Conservation (phyloP, 2,797 vertebrate genomes). For the Amblyraja radiata region DNA sequence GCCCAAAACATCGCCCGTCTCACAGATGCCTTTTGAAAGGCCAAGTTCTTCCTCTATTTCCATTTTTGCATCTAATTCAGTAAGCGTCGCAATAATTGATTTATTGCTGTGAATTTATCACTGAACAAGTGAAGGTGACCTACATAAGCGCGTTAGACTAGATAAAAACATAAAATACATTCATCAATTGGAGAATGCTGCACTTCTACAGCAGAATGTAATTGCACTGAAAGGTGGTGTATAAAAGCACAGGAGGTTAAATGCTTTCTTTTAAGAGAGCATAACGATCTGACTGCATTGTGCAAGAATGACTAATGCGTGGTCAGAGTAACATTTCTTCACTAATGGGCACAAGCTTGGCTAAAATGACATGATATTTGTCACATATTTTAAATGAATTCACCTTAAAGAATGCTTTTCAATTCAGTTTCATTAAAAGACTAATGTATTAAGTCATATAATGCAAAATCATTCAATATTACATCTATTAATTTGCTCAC, state of each 20-base stretch:
- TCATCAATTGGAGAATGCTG: constrained; percentile 22
- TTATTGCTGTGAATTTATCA: neutral
- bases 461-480: constrained; percentile 18
- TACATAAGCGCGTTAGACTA: neutral
- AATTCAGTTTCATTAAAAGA: constrained; percentile 22
- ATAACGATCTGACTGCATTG: constrained; percentile 35
- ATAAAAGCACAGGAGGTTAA: constrained; percentile 35
- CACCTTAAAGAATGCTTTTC: constrained; percentile 3
- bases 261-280: constrained; percentile 21
- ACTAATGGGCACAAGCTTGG: constrained; percentile 10
- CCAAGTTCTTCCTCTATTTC: no score
- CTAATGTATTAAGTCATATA: neutral
- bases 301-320: constrained; percentile 20
- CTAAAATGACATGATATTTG: constrained; percentile 3
- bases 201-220: neutral
- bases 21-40: no score
- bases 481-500: constrained; percentile 15
- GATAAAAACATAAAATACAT: constrained; percentile 23
- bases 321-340: constrained; percentile 16
- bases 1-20: no score
- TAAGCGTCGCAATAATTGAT: neutral
- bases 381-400: constrained; percentile 24
- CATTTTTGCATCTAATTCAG: neutral
- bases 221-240: constrained; percentile 34
- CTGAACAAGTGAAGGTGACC: constrained; percentile 29